Conservation (phyloP, 2,888 invertebrate genomes). For the Hirtodrosophila cameraria region DNA sequence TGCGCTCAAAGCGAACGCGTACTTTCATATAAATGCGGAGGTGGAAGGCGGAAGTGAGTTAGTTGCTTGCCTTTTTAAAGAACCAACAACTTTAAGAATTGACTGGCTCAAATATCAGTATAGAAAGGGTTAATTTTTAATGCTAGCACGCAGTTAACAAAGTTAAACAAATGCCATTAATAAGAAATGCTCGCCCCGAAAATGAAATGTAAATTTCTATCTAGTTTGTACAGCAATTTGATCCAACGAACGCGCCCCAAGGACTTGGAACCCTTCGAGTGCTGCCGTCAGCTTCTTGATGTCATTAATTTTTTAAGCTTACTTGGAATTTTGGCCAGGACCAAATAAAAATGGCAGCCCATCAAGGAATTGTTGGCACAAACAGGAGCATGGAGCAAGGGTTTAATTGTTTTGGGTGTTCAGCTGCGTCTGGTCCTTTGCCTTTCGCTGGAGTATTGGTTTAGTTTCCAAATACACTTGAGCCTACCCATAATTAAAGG, state of each 20-base stretch:
- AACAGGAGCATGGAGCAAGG: slow-evolving; percentile 34
- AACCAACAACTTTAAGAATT: slow-evolving; percentile 17
- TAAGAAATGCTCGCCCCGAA: slow-evolving; percentile 63
- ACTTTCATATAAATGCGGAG: background rate
- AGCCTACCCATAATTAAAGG: slow-evolving; percentile 78
- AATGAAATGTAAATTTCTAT: slow-evolving; percentile 54
- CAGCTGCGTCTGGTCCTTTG: slow-evolving; percentile 40
- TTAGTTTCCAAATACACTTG: slow-evolving; percentile 72
- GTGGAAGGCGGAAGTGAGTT: background rate
- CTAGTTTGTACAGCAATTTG: slow-evolving; percentile 73
- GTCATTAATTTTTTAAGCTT: slow-evolving; percentile 81
- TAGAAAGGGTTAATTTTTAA: slow-evolving; percentile 41
- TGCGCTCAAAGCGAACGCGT: slow-evolving; percentile 44
- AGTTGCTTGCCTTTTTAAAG: slow-evolving; percentile 4
- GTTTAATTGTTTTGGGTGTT: slow-evolving; percentile 79
- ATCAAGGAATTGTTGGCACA: slow-evolving; percentile 66
- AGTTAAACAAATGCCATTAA: slow-evolving; percentile 72
- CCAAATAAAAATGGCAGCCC: slow-evolving; percentile 77
- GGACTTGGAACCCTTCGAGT: slow-evolving; percentile 37
- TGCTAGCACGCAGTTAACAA: slow-evolving; percentile 42
- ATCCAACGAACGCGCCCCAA: slow-evolving; percentile 58
- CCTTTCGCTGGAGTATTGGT: slow-evolving; percentile 30
- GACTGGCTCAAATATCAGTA: slow-evolving; percentile 11
- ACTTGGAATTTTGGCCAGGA: slow-evolving; percentile 65
- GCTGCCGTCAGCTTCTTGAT: slow-evolving; percentile 70